Evolutionary conservation across 2,888 invertebrate species (phyloP), one percentile per base, ranked within the genome.

Genomic region (Hemithea aestivaria): DNA sequence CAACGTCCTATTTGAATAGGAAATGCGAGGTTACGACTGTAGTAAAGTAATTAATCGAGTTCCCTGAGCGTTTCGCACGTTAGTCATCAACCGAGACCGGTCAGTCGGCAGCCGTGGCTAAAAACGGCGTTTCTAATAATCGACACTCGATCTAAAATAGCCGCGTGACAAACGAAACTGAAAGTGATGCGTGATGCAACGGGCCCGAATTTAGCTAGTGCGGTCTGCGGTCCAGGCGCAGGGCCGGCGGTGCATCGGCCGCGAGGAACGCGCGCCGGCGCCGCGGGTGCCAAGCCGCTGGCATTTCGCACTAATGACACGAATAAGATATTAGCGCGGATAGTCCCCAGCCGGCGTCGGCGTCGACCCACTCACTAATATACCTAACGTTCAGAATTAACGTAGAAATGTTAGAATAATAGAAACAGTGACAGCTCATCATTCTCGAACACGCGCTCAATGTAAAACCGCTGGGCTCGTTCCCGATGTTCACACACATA

Each of bases 241-340:
- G 16, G 16, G 3, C 3, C 66, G 59, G 64, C 78, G 67, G 81
- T 83, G 85, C 84, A 82, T 76, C 84, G 84, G 63, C 78, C 80
- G 72, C 66, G 57, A 59, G 68, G 74, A 65, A 73, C 73, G 78
- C 64, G 32, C 62, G 68, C 58, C 65, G 58, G 59, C 65, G 62
- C 63, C 63, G 66, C 61, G 50, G 65, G 61, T 84, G 85, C 85
- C 85, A 85, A 85, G 68, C 75, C 65, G 74, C 72, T 85, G 85
- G 81, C 85, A 87, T 85, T 87, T 87, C 73, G 83, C 82, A 70
- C 84, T 80, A 83, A 83, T 83, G 85, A 84, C 85, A 84, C 83
- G 73, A 83, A 84, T 84, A 81, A 84, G 84, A 85, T 83, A 85
- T 84, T 81, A 80, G 78, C 77, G 73, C 75, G 73, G 78, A 82